Percentiles rank a stretch among this genome's conserved stretches.
These are phyloP conservation scores for Mionectes macconnelli DNA, from an alignment of 2,113 vertebrate species.

Conservation along the genomic window DNA sequence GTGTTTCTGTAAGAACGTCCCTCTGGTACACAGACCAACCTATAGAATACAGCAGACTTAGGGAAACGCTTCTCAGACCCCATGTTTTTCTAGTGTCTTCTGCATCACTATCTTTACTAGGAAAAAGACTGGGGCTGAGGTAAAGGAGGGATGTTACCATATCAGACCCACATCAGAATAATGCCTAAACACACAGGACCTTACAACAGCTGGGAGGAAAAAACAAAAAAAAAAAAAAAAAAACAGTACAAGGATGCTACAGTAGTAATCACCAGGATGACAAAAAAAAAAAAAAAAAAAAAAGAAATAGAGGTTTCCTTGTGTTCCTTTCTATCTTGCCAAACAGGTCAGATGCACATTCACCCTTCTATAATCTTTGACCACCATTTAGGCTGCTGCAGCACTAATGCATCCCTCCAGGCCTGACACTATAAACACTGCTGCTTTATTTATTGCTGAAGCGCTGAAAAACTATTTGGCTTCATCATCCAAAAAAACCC, in stretches of 20 bases:
- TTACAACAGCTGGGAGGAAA: background rate
- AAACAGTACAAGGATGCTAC: background rate
- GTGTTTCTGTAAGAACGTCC: background rate
- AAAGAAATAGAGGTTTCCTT: background rate
- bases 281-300: fast-evolving
- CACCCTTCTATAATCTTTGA: background rate
- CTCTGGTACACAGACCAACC: background rate
- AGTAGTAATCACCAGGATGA: background rate
- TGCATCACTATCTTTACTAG: background rate
- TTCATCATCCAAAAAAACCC: background rate
- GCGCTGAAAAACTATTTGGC: background rate
- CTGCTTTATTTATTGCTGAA: background rate
- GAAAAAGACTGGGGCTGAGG: background rate
- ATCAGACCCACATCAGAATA: background rate
- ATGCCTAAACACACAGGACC: background rate
- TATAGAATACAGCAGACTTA: background rate
- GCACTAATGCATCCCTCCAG: background rate
- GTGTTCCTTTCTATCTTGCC: background rate
- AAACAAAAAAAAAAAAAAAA: background rate
- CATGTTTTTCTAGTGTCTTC: background rate
- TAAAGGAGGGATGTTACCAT: background rate
- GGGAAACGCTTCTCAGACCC: background rate
- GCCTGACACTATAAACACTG: background rate
- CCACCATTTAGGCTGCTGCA: background rate
- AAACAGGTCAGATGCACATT: background rate